Percentiles rank a stretch among this genome's conserved stretches.
Evolutionary conservation across 1,140 invertebrate genomes (phyloP).

Genomic region (Trichonephila clavipes): DNA sequence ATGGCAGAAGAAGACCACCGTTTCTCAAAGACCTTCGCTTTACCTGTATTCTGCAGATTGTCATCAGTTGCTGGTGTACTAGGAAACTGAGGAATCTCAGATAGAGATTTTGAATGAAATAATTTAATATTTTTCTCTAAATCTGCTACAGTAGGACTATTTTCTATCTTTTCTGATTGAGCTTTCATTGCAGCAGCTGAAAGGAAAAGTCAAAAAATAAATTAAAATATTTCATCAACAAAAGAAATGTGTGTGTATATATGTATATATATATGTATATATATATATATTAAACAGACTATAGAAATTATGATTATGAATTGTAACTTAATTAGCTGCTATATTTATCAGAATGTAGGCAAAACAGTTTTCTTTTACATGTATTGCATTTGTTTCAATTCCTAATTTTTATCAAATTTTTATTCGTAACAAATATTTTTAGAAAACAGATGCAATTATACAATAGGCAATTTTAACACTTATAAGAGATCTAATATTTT

Average conservation of each 20-base stretch:
- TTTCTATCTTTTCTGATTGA: slow-evolving; percentile 57
- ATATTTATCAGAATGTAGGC: no score
- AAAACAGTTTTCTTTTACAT: no score
- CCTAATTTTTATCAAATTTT: no score
- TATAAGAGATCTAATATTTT: no score
- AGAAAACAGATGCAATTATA: no score
- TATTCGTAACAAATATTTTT: no score
- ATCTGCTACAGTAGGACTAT: slow-evolving; percentile 24
- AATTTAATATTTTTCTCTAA: slow-evolving; percentile 62
- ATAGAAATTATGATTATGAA: no score
- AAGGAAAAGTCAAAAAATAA: neutral
- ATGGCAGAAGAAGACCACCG: slow-evolving; percentile 70
- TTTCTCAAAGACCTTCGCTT: slow-evolving; percentile 54
- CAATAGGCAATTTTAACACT: no score
- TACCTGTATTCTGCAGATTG: neutral
- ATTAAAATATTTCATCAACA: neutral
- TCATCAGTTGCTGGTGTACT: slow-evolving; percentile 20
- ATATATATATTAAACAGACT: no score
- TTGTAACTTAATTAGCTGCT: no score
- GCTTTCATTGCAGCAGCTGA: slow-evolving; percentile 51
- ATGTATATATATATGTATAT: no score
- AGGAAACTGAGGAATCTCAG: slow-evolving; percentile 69
- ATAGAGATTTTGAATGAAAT: slow-evolving; percentile 65
- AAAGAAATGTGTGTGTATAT: neutral
- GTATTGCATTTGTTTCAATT: no score